Conservation (phyloP, 2,113 vertebrate genomes). For the Pyrgilauda ruficollis region DNA sequence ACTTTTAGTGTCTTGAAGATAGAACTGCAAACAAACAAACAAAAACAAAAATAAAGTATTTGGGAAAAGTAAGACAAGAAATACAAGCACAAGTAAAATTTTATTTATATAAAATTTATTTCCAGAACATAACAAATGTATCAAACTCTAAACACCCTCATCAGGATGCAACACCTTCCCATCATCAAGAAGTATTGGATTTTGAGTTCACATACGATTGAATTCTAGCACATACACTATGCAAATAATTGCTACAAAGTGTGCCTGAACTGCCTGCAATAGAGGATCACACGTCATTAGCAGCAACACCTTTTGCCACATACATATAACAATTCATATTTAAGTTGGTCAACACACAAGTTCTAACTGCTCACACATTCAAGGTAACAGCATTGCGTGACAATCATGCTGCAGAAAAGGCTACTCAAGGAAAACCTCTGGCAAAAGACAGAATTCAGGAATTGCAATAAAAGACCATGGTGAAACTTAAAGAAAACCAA, state of each 20-base stretch:
- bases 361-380: background rate
- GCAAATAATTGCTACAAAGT: background rate
- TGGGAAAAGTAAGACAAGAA: background rate
- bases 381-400: background rate
- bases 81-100: background rate
- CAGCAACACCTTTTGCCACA: background rate
- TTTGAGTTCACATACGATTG: background rate
- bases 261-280: background rate
- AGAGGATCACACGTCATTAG: background rate
- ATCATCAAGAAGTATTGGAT: background rate
- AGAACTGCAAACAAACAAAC: slow-evolving; percentile 83
- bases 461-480: background rate
- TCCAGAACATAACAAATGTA: background rate
- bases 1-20: slow-evolving; percentile 99
- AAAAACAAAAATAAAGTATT: background rate
- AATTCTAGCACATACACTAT: background rate
- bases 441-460: background rate
- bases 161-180: background rate
- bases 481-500: background rate
- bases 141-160: background rate
- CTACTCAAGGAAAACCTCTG: background rate
- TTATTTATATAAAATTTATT: background rate
- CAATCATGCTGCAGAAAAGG: background rate
- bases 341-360: background rate
- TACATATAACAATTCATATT: background rate